Evolutionary conservation across 2,888 invertebrate species (phyloP), one percentile per base, ranked within the genome.

Genomic region (Labia minor): DNA sequence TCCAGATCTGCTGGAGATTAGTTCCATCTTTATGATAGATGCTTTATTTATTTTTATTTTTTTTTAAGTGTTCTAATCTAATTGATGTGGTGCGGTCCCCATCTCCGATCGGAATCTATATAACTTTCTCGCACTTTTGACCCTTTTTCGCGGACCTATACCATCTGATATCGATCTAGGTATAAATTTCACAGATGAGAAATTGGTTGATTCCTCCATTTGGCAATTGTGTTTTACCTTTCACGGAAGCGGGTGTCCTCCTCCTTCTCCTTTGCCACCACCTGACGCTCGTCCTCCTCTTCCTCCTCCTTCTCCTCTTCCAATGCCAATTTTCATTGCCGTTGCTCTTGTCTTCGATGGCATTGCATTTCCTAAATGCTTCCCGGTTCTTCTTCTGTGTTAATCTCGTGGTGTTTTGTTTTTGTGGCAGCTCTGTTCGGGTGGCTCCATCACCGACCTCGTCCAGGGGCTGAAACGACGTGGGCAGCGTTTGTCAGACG

Each of bases 371-470:
- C 49, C 49, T 49, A 4, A 14, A 49, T 49, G 49, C n/a, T 10
- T 11, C 3, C 26, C 26, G 16, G 14, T 49, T 3, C 49, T 49
- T 4, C 3, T 49, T 10, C 49, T 49, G 49, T 49, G 49, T 3
- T 49, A 49, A 4, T n/a, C n/a, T 49, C n/a, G 14, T 14, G 3
- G 3, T 26, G 8, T 26, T 26, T 26, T 26, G 26, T 26, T 26
- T 26, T 26, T n/a, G n/a, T n/a, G n/a, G 61, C 78, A 90, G 89
- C 80, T 90, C 37, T 90, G 90, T 76, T 85, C 85, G 19, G 87
- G 88, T 65, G 90, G 90, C 26, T 89, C 90, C 49, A 88, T 90
- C 67, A 90, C 90, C 67, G 90, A 90, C 77, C 79, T 91, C 72
- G 86, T 87, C 37, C 87, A 89, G 73, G 86, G 86, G 67, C 80